These are phyloP conservation scores for Silurus lanzhouensis DNA, from an alignment of 2,797 vertebrate genomes.

Conservation along the genomic window DNA sequence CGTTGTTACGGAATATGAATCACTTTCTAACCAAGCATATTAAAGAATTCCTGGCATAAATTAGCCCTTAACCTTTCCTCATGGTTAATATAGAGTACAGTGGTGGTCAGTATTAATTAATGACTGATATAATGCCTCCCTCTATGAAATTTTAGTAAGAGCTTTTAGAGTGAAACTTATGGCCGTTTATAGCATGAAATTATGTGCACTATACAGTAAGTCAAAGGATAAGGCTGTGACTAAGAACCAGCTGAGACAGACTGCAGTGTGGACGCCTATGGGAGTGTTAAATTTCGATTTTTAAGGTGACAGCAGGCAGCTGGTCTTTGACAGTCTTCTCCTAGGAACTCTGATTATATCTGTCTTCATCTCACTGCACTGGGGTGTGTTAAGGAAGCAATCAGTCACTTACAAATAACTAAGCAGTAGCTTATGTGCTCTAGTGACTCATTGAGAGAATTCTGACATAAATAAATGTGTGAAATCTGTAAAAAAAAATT, in stretches of 20 bases:
- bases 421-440: conserved; percentile 13
- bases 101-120: not conserved
- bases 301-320: conserved; percentile 38
- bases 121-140: not conserved
- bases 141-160: not conserved
- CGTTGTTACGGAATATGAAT: not conserved
- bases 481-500: too few relatives aligned
- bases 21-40: not conserved
- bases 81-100: not conserved
- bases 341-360: conserved; percentile 37
- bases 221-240: conserved; percentile 7
- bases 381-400: conserved; percentile 3
- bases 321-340: conserved; percentile 23
- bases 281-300: conserved; percentile 38
- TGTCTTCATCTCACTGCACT: conserved; percentile 11
- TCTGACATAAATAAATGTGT: not conserved
- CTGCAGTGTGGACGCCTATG: conserved; percentile 14
- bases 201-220: not conserved
- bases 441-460: not conserved
- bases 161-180: not conserved
- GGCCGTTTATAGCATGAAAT: not conserved
- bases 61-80: not conserved
- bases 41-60: not conserved
- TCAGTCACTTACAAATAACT: conserved; percentile 17
- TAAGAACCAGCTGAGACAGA: conserved; percentile 1